A percentile compares a stretch with the other conserved stretches of the same genome.
Conservation (phyloP, 2,113 vertebrate species). For the Macaca nemestrina region DNA sequence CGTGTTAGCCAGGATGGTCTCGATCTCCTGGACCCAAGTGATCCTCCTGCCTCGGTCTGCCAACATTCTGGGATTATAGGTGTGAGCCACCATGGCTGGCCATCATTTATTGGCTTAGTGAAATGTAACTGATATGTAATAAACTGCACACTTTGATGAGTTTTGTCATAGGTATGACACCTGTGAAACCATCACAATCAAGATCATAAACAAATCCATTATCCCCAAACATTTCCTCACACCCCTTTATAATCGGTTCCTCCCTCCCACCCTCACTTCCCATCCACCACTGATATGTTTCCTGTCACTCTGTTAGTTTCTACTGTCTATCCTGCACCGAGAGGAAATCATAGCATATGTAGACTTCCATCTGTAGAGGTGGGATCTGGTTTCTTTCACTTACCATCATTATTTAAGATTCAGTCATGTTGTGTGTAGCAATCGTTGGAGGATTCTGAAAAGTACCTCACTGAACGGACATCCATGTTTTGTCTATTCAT, state of each 20-base stretch:
- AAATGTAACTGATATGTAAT: not conserved
- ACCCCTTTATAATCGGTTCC: not conserved
- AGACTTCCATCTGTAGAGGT: not conserved
- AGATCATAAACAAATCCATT: not conserved
- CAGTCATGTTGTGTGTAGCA: not conserved
- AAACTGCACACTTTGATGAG: not conserved
- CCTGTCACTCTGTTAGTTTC: not conserved
- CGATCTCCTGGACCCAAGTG: no score
- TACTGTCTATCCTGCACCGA: not conserved
- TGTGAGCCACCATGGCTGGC: no score
- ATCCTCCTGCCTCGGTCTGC: no score
- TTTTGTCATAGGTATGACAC: not conserved
- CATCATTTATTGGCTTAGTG: not conserved
- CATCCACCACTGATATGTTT: not conserved
- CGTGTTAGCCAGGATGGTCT: no score
- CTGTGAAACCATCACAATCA: not conserved
- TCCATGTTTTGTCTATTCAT: not conserved
- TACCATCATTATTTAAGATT: slow-evolving; percentile 1
- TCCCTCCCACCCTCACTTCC: not conserved
- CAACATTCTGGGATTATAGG: no score
- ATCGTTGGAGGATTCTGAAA: not conserved
- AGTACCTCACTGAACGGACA: not conserved
- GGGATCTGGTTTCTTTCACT: slow-evolving; percentile 25
- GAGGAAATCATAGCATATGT: not conserved
- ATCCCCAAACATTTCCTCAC: not conserved